These are phyloP conservation scores for Alfaro cultratus DNA, from an alignment of 2,797 vertebrate genomes.

Conservation along the genomic window DNA sequence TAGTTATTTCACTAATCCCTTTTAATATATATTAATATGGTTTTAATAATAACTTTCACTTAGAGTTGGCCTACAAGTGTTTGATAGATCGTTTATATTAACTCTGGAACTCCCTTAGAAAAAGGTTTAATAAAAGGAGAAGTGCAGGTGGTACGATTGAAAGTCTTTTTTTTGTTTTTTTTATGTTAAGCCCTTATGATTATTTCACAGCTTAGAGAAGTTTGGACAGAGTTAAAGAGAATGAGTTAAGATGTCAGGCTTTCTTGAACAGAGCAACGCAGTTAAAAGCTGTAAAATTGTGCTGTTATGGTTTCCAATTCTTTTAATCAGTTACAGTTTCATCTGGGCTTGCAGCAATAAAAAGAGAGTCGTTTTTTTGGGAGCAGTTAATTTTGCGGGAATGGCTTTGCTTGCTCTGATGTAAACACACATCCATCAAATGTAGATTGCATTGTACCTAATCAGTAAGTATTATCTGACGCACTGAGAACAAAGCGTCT, in stretches of 20 bases:
- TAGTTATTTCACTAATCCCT: background rate
- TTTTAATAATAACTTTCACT: background rate
- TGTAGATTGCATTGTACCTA: background rate
- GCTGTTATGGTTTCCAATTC: conserved; percentile 2
- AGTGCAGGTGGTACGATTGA: background rate
- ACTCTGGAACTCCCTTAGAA: no score
- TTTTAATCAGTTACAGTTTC: conserved; percentile 6
- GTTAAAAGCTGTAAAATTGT: conserved; percentile 4
- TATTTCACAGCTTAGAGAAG: conserved; percentile 4
- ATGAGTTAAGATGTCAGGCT: background rate
- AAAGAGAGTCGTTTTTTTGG: background rate
- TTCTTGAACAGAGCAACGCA: background rate
- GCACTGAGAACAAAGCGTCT: background rate
- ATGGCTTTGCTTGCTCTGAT: background rate
- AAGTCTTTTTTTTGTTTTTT: background rate
- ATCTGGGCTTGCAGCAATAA: background rate
- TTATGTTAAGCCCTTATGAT: background rate
- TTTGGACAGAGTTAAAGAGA: background rate
- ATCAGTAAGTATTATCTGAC: background rate
- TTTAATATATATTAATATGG: background rate
- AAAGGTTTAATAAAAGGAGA: background rate
- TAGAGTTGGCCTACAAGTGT: background rate
- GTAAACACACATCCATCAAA: background rate
- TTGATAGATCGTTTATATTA: background rate
- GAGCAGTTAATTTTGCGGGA: background rate